Base-by-base conservation (phyloP, 2,797 vertebrate genomes). In the Leucoraja ocellata region DNA sequence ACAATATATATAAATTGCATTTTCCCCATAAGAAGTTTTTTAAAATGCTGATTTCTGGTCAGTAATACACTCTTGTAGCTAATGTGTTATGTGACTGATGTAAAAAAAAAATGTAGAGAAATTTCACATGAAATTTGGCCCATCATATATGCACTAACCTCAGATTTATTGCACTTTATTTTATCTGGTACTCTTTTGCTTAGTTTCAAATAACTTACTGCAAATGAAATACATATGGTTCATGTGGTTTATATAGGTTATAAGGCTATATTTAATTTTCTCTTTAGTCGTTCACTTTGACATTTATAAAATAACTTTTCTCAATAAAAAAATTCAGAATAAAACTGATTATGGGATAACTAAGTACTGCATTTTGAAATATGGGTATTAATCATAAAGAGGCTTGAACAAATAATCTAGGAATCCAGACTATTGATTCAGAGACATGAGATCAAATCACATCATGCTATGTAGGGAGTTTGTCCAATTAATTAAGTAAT, bases 1-100 rank as follows among this genome's bases (percentile, higher is more conserved):
- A 94, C 94, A 54, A 95, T 94, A 95, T 95, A 95, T 95, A 95
- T 95, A 95, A 94, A 93, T 95, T 96, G 95, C 95, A 95, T 95
- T 96, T 96, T 95, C 95, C 95, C 94, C 96, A 94, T 94, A 94
- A 94, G 9, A 39, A 83, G 0, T 39, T 39, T 23, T 5, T 39
- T 39, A 46, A 94, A 94, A 94, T 93, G 93, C 71, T 76, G 93
- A 94, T 95, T 96, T 95, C 95, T 95, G 95, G 94, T 95, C 94
- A 96, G 95, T 95, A 83, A 93, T 93, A 93, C 54, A 9, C 80
- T 18, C 39, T 23, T 9, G 28, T 39, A 81, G 39, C 18, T 83
- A 7, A 46, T 25, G 46, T 83, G 39, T 23, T 54, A 54, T 83
- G 80, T 16, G 46, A 54, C 23, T 46, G 46, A 58, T 54, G 13